These are phyloP conservation scores for Aphelocoma coerulescens DNA, from an alignment of 2,113 vertebrate genomes.

Conservation along the genomic window DNA sequence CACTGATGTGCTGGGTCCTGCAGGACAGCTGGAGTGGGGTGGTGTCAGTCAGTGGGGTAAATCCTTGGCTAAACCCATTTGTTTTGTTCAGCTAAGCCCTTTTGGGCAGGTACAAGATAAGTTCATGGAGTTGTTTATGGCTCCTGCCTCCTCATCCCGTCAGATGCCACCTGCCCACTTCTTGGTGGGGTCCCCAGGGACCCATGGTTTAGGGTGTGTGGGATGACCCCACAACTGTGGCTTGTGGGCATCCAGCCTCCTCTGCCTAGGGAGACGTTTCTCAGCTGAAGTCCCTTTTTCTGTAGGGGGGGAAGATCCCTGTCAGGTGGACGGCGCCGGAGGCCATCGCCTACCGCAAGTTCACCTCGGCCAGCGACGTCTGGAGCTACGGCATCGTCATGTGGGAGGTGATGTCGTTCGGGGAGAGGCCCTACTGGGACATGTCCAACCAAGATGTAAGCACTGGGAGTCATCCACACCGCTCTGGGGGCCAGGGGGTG, in stretches of 20 bases:
- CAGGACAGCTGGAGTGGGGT: not conserved
- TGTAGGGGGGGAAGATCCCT: constrained; percentile 80
- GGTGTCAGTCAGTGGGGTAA: not conserved
- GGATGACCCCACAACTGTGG: not conserved
- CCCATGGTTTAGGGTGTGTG: accelerated
- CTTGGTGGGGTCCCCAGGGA: not conserved
- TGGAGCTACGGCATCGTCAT: constrained; percentile 85
- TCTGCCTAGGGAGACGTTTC: not conserved
- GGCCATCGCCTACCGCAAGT: constrained; percentile 83
- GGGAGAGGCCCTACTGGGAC: constrained; percentile 84
- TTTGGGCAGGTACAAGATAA: not conserved
- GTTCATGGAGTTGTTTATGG: not conserved
- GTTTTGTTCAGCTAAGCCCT: not conserved
- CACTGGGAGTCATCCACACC: not conserved
- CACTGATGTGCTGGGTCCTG: not conserved
- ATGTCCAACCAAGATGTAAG: constrained; percentile 87
- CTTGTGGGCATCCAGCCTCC: accelerated
- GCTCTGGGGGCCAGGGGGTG: not conserved
- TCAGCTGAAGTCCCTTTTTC: not conserved
- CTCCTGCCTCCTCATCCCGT: not conserved
- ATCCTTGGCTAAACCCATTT: not conserved
- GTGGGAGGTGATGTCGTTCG: constrained; percentile 86
- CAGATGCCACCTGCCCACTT: accelerated
- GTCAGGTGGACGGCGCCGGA: constrained; percentile 82
- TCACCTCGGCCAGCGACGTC: constrained; percentile 81